A percentile compares a stretch with the other conserved stretches of the same genome.
Conservation (phyloP, 2,797 vertebrate genomes). For the Typhlichthys subterraneus region DNA sequence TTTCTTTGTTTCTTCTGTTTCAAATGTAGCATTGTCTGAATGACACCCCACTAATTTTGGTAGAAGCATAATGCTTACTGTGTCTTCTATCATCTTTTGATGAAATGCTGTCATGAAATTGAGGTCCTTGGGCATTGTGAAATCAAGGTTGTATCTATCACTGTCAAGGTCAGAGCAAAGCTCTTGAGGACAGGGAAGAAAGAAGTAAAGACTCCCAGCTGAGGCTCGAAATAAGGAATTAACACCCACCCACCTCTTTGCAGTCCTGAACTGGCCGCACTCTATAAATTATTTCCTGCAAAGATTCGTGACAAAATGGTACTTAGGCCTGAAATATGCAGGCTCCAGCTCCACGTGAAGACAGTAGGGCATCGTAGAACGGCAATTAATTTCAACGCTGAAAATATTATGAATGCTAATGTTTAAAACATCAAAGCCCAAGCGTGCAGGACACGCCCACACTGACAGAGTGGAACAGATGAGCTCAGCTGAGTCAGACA, state of each 20-base stretch:
- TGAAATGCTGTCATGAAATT: slow-evolving; percentile 25
- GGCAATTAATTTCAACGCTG: slow-evolving; percentile 75
- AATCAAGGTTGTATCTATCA: slow-evolving; percentile 5
- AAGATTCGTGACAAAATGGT: slow-evolving; percentile 71
- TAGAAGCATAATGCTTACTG: slow-evolving; percentile 36
- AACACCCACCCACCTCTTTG: background rate
- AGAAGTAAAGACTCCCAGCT: slow-evolving; percentile 24
- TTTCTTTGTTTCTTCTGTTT: slow-evolving; percentile 36
- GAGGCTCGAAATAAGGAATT: slow-evolving; percentile 29
- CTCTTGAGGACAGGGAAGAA: background rate
- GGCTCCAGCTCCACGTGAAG: slow-evolving; percentile 60
- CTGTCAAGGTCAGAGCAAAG: slow-evolving; percentile 17
- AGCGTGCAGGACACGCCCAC: slow-evolving; percentile 65
- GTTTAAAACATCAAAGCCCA: slow-evolving; percentile 76
- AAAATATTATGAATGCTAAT: slow-evolving; percentile 80
- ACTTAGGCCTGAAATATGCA: slow-evolving; percentile 72
- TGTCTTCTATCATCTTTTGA: slow-evolving; percentile 21
- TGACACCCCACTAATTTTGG: slow-evolving; percentile 40
- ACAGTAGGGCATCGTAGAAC: slow-evolving; percentile 64
- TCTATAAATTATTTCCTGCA: slow-evolving; percentile 67
- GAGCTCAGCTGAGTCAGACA: slow-evolving; percentile 73
- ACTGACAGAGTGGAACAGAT: slow-evolving; percentile 72
- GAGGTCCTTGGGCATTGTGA: slow-evolving; percentile 10
- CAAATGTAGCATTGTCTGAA: slow-evolving; percentile 30
- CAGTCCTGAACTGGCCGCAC: slow-evolving; percentile 50